Conservation (phyloP, 2,888 invertebrate genomes). For the Octodonta nipae region DNA sequence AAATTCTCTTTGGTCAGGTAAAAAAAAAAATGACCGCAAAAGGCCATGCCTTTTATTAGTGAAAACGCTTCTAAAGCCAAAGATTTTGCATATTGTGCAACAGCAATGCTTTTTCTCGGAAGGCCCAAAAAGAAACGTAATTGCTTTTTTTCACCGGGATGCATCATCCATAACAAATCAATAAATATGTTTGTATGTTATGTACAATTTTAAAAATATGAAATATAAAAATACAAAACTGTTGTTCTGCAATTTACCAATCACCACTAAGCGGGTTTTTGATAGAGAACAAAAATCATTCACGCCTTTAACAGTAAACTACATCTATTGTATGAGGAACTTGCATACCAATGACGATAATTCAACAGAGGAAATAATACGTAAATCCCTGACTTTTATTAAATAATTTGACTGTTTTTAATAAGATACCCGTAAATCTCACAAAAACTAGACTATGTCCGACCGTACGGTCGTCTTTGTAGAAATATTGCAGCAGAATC, state of each 20-base stretch:
- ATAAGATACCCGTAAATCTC: slow-evolving; percentile 20
- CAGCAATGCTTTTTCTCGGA: slow-evolving; percentile 12
- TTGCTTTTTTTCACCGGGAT: slow-evolving; percentile 11
- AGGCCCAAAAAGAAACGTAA: slow-evolving; percentile 8
- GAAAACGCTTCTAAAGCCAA: slow-evolving; percentile 4
- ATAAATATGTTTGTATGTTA: slow-evolving; percentile 2
- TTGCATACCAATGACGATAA: slow-evolving; percentile 31
- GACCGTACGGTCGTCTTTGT: slow-evolving; percentile 27
- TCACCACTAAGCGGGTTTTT: no score
- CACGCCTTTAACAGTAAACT: slow-evolving; percentile 17
- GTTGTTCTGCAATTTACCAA: no score
- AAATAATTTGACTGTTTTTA: slow-evolving; percentile 17
- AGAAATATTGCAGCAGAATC: slow-evolving; percentile 42
- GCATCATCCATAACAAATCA: slow-evolving; percentile 8
- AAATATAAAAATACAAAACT: no score
- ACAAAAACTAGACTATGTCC: slow-evolving; percentile 23
- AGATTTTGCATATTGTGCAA: slow-evolving; percentile 15
- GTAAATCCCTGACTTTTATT: not conserved
- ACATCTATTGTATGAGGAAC: slow-evolving; percentile 31
- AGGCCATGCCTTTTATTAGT: slow-evolving; percentile 9
- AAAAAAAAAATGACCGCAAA: slow-evolving; percentile 8
- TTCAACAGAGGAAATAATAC: slow-evolving; percentile 20
- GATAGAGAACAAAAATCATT: slow-evolving; percentile 14
- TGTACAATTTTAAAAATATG: no score
- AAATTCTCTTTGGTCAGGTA: slow-evolving; percentile 11